These are phyloP conservation scores for Agonopterix alstromeriana DNA, from an alignment of 2,888 invertebrate genomes.

Conservation along the genomic window DNA sequence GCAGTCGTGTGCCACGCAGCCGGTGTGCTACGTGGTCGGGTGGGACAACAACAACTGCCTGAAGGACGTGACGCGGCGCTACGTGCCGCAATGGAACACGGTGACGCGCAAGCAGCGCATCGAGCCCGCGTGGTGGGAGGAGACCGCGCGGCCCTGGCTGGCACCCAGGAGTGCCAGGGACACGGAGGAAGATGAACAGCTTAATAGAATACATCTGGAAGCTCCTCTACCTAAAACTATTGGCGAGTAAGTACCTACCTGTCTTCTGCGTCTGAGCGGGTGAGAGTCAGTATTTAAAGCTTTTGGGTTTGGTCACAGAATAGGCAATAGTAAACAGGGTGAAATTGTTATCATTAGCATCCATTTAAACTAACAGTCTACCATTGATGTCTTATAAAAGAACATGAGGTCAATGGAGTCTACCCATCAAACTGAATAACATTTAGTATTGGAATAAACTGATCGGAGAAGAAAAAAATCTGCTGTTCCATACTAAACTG, in stretches of 20 bases:
- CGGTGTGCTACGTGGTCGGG: slow-evolving; percentile 88
- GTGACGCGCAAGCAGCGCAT: slow-evolving; percentile 87
- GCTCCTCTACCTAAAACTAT: slow-evolving; percentile 92
- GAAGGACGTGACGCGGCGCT: slow-evolving; percentile 93
- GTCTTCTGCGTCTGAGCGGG: too few species aligned
- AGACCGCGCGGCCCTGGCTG: slow-evolving; percentile 80
- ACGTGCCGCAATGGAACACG: slow-evolving; percentile 91
- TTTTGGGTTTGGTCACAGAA: too few species aligned
- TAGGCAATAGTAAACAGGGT: too few species aligned
- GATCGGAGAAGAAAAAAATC: too few species aligned
- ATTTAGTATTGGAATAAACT: too few species aligned
- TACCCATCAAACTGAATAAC: too few species aligned
- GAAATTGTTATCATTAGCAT: too few species aligned
- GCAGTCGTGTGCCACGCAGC: slow-evolving; percentile 83
- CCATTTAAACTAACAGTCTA: too few species aligned
- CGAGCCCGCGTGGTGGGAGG: slow-evolving; percentile 87
- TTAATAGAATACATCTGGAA: slow-evolving; percentile 84
- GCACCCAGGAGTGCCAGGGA: slow-evolving; percentile 77
- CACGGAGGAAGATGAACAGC: slow-evolving; percentile 85
- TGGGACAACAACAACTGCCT: slow-evolving; percentile 88
- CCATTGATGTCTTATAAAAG: too few species aligned
- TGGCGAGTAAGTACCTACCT: slow-evolving; percentile 80
- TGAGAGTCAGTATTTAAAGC: too few species aligned
- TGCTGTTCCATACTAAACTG: too few species aligned
- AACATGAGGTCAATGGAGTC: too few species aligned